Evolutionary conservation across 2,888 invertebrate species (phyloP).

Genomic region (Cosmia pyralina): DNA sequence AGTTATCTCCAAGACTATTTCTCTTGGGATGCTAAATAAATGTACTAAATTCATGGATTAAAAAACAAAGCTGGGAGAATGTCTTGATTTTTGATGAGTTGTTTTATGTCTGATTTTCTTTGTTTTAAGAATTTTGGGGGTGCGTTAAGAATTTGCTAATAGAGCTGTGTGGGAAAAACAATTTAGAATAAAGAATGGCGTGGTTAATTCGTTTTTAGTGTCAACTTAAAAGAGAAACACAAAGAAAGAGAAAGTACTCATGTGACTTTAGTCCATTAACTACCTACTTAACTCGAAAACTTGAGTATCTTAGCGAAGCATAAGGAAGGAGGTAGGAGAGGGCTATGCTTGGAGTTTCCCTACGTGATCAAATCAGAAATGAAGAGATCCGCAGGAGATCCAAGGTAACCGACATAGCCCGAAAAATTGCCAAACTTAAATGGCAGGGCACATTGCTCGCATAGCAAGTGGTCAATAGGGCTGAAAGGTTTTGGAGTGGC

Average conservation of each 20-base stretch:
- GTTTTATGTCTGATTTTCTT: constrained; percentile 31
- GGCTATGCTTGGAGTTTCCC: too few species aligned
- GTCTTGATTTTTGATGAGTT: constrained; percentile 60
- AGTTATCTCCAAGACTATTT: constrained; percentile 62
- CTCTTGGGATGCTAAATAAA: constrained; percentile 64
- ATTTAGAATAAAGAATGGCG: not conserved
- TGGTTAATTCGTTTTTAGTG: not conserved
- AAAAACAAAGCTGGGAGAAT: constrained; percentile 51
- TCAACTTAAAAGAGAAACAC: not conserved
- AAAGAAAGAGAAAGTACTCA: not conserved
- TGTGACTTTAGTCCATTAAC: not conserved
- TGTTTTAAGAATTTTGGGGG: constrained; percentile 20
- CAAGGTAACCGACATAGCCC: too few species aligned
- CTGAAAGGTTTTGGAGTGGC: too few species aligned
- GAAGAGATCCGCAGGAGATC: too few species aligned
- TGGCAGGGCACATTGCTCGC: too few species aligned
- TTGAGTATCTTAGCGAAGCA: not conserved
- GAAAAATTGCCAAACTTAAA: too few species aligned
- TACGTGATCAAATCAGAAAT: too few species aligned
- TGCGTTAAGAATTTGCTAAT: constrained; percentile 11
- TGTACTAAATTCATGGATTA: constrained; percentile 64
- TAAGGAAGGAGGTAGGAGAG: too few species aligned
- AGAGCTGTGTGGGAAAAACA: not conserved
- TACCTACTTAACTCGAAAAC: not conserved
- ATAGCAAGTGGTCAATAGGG: too few species aligned